Conservation (phyloP, 2,797 vertebrate genomes). For the Pteropus rufus region DNA sequence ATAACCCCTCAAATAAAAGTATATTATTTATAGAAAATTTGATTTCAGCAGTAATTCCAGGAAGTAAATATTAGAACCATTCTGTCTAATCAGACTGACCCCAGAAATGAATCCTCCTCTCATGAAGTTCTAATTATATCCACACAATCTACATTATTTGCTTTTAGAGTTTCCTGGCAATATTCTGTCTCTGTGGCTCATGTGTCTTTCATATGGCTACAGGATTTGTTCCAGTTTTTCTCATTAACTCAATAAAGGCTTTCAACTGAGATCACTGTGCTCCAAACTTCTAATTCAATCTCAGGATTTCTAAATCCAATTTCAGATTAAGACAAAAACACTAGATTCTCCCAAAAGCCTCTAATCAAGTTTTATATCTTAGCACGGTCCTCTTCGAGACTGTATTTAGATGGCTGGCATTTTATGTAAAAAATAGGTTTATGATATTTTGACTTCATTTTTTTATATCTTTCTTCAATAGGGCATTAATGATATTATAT, state of each 20-base stretch:
- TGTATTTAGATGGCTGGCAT: neutral
- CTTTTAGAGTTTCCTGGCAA: conserved; percentile 21
- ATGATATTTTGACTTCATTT: neutral
- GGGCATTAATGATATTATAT: neutral
- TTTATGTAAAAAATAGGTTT: neutral
- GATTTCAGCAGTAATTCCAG: neutral
- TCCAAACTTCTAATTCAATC: neutral
- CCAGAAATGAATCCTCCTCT: conserved; percentile 2
- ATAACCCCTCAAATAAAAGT: neutral
- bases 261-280: neutral
- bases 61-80: conserved; percentile 34
- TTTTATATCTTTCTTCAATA: neutral
- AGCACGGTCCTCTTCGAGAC: neutral
- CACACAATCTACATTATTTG: conserved; percentile 15
- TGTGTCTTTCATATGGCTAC: neutral
- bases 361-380: neutral
- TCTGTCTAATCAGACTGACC: neutral
- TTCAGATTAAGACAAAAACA: conserved; percentile 30
- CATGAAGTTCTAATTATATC: conserved; percentile 20
- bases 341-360: neutral
- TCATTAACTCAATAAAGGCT: neutral
- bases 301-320: neutral
- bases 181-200: neutral
- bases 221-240: conserved; percentile 16
- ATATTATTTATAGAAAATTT: conserved; percentile 8